These are phyloP conservation scores for Hydrozoanthus gracilis DNA, from an alignment of 92 coral and sea anemone species.

Conservation along the genomic window DNA sequence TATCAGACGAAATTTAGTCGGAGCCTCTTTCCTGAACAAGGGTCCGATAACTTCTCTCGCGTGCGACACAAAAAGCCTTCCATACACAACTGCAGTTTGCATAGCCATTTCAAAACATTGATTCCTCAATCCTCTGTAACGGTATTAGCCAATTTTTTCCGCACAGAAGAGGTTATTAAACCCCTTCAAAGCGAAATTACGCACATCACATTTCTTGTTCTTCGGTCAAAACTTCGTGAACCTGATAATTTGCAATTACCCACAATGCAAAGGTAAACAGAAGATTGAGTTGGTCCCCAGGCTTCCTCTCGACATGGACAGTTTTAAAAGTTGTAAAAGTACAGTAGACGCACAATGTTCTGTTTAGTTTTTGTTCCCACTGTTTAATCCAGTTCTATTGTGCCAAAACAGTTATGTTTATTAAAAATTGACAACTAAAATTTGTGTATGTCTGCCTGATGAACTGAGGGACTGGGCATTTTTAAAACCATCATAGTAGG, in stretches of 20 bases:
- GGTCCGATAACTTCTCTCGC: slow-evolving; percentile 85
- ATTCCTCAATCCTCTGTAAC: neutral
- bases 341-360: no score
- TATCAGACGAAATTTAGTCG: slow-evolving; percentile 75
- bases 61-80: slow-evolving; percentile 86
- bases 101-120: slow-evolving; percentile 71
- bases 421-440: no score
- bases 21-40: slow-evolving; percentile 66
- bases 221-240: neutral
- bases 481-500: no score
- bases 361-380: no score
- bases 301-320: no score
- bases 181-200: slow-evolving; percentile 12
- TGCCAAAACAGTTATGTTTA: no score
- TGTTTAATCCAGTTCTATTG: no score
- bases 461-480: no score
- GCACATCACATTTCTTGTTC: slow-evolving; percentile 9
- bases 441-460: no score
- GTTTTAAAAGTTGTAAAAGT: no score
- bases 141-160: neutral
- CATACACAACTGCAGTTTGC: slow-evolving; percentile 97
- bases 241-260: neutral
- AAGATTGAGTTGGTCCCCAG: neutral
- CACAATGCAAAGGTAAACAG: slow-evolving; percentile 12
- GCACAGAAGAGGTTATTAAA: slow-evolving; percentile 19